Evolutionary conservation across 2,113 vertebrate genomes (phyloP).

Genomic region (Pontoporia blainvillei): DNA sequence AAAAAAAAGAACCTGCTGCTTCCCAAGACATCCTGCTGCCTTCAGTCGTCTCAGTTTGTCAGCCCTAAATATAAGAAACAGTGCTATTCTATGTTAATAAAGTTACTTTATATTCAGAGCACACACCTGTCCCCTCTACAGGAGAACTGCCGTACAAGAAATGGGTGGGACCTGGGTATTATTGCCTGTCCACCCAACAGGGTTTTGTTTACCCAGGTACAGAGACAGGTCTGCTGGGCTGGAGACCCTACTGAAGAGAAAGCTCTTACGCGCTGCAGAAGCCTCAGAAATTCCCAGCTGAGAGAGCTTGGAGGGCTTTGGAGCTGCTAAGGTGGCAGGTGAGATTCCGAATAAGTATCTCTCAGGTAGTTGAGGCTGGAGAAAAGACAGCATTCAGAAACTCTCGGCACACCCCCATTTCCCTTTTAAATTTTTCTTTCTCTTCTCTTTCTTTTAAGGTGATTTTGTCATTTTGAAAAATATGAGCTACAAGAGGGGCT

Average conservation of each 20-base stretch:
- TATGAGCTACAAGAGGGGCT: not conserved
- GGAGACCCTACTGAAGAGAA: not conserved
- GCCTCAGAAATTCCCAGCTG: not conserved
- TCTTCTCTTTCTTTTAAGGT: not conserved
- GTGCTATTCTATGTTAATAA: not conserved
- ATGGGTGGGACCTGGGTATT: not conserved
- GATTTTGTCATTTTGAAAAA: constrained; percentile 8
- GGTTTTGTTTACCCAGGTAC: not conserved
- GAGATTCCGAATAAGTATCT: not conserved
- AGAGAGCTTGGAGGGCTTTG: not conserved
- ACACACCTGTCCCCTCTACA: not conserved
- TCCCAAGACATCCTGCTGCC: not conserved
- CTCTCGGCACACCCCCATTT: not conserved
- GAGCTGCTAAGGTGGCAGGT: not conserved
- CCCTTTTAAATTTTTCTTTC: not conserved
- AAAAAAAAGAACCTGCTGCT: not conserved
- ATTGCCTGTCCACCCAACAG: not conserved
- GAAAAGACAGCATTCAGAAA: not conserved
- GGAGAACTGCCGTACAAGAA: not conserved
- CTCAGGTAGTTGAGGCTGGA: not conserved
- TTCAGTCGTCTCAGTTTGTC: not conserved
- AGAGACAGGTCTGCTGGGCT: not conserved
- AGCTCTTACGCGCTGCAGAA: accelerated
- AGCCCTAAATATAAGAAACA: not conserved
- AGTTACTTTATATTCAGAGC: constrained; percentile 13